These are phyloP conservation scores for Rousettus madagascariensis DNA, from an alignment of 2,797 vertebrate genomes.

Conservation along the genomic window DNA sequence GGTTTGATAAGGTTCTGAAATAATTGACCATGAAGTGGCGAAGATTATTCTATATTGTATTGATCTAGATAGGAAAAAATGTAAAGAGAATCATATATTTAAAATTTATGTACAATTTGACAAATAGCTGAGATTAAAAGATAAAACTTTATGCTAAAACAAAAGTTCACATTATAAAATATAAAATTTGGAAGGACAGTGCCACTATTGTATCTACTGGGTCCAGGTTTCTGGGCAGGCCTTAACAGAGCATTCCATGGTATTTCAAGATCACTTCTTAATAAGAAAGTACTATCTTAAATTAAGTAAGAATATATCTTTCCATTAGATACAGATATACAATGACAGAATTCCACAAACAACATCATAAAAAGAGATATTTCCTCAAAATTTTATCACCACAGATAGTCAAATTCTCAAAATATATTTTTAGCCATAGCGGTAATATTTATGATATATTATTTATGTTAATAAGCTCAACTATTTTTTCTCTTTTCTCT, in stretches of 20 bases:
- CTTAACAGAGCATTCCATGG: slow-evolving; percentile 33
- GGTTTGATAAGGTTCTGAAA: slow-evolving; percentile 1
- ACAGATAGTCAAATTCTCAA: not conserved
- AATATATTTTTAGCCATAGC: not conserved
- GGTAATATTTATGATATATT: not conserved
- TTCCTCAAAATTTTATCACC: not conserved
- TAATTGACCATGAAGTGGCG: not conserved
- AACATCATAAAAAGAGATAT: not conserved
- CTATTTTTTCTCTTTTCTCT: slow-evolving; percentile 21
- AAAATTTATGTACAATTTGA: not conserved
- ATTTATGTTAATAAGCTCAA: not conserved
- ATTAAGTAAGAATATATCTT: slow-evolving; percentile 50
- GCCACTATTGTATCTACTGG: not conserved
- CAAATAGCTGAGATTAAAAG: not conserved
- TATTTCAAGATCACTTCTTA: slow-evolving; percentile 66
- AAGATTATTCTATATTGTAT: not conserved
- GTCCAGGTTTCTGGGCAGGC: not conserved
- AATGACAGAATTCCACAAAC: slow-evolving; percentile 61
- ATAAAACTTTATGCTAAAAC: slow-evolving; percentile 38
- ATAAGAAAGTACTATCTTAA: not conserved
- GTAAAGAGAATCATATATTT: not conserved
- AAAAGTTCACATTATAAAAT: slow-evolving; percentile 44
- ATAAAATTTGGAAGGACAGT: slow-evolving; percentile 31
- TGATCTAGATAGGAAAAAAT: not conserved
- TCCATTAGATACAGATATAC: not conserved